Conservation (phyloP, 2,113 vertebrate genomes). For the Pedetes capensis region DNA sequence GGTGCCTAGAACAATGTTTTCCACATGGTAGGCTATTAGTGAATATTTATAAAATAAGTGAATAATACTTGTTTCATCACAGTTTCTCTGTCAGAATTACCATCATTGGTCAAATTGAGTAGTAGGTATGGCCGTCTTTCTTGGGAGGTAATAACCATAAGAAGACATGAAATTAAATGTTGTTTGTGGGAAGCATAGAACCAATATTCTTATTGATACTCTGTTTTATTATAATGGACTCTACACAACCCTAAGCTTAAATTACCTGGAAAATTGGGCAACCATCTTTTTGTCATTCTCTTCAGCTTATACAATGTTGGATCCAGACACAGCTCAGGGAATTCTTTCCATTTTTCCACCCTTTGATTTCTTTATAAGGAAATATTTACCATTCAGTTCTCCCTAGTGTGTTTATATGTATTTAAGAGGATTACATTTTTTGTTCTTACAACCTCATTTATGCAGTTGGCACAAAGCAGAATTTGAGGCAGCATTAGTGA, state of each 20-base stretch:
- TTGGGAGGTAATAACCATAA: neutral
- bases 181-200: neutral
- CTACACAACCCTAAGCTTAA: neutral
- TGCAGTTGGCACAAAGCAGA: neutral
- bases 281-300: neutral
- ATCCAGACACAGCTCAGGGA: neutral
- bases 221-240: neutral
- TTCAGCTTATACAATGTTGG: neutral
- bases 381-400: neutral
- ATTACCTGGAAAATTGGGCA: neutral
- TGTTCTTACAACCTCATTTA: constrained; percentile 29
- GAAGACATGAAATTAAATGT: neutral
- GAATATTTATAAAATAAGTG: constrained; percentile 22
- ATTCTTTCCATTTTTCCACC: neutral
- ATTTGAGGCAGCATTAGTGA: neutral
- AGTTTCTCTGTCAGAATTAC: neutral
- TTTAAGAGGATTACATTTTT: neutral
- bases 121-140: neutral
- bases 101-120: neutral
- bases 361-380: neutral
- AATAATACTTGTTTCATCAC: neutral
- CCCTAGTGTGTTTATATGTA: neutral
- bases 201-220: too few species aligned
- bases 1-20: neutral
- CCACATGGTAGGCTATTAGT: neutral